Evolutionary conservation across 2,113 vertebrate species (phyloP).

Genomic region (Saccopteryx leptura): DNA sequence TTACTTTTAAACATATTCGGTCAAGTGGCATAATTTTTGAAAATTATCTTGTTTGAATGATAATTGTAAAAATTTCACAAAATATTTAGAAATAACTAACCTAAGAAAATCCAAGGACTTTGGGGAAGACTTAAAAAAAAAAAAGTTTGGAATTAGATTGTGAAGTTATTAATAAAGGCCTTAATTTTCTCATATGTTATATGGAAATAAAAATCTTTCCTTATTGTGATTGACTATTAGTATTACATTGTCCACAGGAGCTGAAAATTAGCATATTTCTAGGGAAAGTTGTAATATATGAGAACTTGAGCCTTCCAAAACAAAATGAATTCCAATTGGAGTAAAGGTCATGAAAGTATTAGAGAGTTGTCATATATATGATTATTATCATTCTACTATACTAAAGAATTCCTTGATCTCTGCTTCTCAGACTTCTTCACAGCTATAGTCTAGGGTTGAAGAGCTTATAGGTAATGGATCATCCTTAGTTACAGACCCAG

Average conservation of each 20-base stretch:
- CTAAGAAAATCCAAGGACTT: not conserved
- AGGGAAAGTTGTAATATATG: not conserved
- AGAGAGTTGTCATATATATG: rapidly evolving
- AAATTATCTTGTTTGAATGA: slow-evolving; percentile 7
- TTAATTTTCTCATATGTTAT: not conserved
- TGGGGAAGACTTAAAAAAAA: not conserved
- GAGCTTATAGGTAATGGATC: not conserved
- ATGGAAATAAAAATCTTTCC: slow-evolving; percentile 1
- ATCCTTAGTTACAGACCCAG: not conserved
- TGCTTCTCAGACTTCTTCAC: not conserved
- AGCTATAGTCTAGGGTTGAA: not conserved
- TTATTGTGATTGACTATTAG: not conserved
- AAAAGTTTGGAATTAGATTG: not conserved
- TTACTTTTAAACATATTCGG: slow-evolving; percentile 57
- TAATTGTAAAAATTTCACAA: slow-evolving; percentile 33
- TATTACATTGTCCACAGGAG: not conserved
- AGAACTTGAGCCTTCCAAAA: not conserved
- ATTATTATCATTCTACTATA: not conserved
- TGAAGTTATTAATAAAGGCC: not conserved
- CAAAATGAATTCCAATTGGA: not conserved
- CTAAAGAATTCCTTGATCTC: not conserved
- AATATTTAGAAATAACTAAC: not conserved
- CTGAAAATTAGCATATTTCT: not conserved
- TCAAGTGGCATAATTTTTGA: slow-evolving; percentile 9
- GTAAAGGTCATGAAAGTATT: not conserved